Evolutionary conservation across 2,797 vertebrate species (phyloP).

Genomic region (Limnodromus scolopaceus): DNA sequence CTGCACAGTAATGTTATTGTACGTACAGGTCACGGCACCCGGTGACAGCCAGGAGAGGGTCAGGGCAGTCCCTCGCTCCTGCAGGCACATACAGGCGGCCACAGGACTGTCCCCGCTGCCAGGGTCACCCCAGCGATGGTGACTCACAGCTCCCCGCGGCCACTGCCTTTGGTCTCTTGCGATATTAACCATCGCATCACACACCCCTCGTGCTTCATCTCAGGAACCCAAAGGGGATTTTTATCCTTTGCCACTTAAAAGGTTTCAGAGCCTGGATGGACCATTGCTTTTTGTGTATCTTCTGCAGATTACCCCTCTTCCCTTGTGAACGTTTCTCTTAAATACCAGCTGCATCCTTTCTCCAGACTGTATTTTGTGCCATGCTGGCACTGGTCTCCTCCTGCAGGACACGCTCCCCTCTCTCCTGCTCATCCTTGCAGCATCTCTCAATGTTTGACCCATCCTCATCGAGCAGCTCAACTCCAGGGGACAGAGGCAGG

Average conservation of each 20-base stretch:
- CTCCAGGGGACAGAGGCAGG: rapidly evolving
- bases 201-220: not conserved
- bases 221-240: not conserved
- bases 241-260: not conserved
- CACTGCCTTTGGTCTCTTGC: not conserved
- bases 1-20: rapidly evolving
- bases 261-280: not conserved
- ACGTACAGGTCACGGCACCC: rapidly evolving
- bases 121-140: not conserved
- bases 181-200: not conserved
- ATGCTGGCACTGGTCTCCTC: not conserved
- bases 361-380: not conserved
- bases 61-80: not conserved
- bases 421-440: not conserved
- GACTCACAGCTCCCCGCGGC: not conserved
- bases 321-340: not conserved
- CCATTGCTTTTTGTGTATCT: not conserved
- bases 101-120: rapidly evolving
- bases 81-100: not conserved
- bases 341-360: not conserved
- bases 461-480: rapidly evolving
- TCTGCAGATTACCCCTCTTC: not conserved
- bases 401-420: not conserved
- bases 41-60: not conserved
- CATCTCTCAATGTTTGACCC: not conserved